Percentiles rank a stretch among this genome's conserved stretches.
Conservation (phyloP, 2,113 vertebrate species). For the Zosterops lateralis region DNA sequence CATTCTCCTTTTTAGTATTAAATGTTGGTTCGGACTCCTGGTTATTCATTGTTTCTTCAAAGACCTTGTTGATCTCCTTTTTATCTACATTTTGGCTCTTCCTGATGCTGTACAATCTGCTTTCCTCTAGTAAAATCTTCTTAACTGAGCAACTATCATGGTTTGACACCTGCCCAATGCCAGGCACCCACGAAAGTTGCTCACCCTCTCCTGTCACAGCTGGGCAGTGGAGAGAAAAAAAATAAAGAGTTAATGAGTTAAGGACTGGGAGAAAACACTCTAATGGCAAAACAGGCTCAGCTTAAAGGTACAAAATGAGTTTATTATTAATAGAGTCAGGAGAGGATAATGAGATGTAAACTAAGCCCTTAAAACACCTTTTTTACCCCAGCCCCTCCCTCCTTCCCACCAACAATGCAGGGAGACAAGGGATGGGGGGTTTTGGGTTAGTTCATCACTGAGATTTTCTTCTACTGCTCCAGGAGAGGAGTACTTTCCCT, state of each 20-base stretch:
- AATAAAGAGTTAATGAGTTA: not conserved
- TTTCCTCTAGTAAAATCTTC: not conserved
- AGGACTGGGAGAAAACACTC: not conserved
- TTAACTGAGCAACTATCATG: rapidly evolving
- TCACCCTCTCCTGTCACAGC: not conserved
- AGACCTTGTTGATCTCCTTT: not conserved
- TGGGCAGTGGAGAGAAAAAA: not conserved
- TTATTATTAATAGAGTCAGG: not conserved
- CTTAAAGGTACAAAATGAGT: too few relatives aligned
- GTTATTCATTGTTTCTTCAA: not conserved
- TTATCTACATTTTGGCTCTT: not conserved
- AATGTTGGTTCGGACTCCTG: not conserved
- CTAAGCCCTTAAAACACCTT: not conserved
- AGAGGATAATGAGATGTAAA: not conserved
- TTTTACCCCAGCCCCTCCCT: not conserved
- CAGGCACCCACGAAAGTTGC: rapidly evolving
- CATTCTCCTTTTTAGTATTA: not conserved
- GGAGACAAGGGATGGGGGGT: rapidly evolving
- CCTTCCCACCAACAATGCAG: rapidly evolving
- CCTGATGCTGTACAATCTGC: rapidly evolving
- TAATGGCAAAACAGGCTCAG: not conserved
- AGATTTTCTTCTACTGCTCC: too few relatives aligned
- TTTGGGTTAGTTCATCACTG: not conserved
- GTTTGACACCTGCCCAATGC: not conserved
- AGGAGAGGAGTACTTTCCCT: not conserved